phyloP scores from a whole-genome alignment of 2,888 invertebrate genomes.

The Melinaea marsaeus region DNA sequence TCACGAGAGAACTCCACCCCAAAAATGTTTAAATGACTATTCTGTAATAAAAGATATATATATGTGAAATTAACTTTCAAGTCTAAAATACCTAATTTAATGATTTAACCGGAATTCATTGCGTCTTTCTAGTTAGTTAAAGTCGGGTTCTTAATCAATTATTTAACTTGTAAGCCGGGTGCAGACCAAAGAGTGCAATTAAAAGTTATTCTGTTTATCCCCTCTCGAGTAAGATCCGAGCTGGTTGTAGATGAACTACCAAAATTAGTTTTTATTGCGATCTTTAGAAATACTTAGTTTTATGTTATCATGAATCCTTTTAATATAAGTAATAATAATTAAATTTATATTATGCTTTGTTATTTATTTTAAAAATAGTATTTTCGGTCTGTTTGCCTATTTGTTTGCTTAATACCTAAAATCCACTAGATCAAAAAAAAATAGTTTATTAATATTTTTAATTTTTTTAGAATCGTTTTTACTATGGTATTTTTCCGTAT shows the following conservation, averaged over 20 bases:
- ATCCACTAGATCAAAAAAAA: too few species aligned
- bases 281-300: background rate
- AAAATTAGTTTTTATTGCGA: background rate
- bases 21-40: too few species aligned
- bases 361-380: too few species aligned
- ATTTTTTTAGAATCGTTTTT: too few species aligned
- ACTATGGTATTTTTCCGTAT: too few species aligned
- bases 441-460: too few species aligned
- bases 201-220: conserved; percentile 16
- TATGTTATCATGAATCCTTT: too few species aligned
- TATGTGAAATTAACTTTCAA: conserved; percentile 34
- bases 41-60: conserved; percentile 22
- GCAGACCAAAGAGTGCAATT: conserved; percentile 19
- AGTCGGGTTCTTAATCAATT: conserved; percentile 21
- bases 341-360: too few species aligned
- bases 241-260: background rate
- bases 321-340: too few species aligned
- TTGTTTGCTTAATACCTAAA: too few species aligned
- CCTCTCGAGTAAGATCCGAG: background rate
- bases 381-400: too few species aligned
- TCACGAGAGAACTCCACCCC: conserved; percentile 39
- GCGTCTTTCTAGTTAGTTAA: background rate
- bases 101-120: background rate
- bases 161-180: conserved; percentile 17
- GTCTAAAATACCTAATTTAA: background rate